These are phyloP conservation scores for Slavum lentiscoides DNA, from an alignment of 2,888 invertebrate species.

Conservation along the genomic window DNA sequence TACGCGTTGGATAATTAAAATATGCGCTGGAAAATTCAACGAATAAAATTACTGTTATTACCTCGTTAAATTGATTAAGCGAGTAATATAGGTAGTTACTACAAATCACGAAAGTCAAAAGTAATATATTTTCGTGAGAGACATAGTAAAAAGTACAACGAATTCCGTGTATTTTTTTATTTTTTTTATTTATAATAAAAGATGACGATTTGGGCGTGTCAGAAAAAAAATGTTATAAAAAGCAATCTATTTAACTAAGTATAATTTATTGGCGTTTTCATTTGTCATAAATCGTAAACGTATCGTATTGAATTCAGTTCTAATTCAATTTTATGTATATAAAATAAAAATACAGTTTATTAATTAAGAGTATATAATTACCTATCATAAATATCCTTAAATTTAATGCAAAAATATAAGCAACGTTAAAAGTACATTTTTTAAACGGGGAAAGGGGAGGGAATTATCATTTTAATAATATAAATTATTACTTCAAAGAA, in stretches of 20 bases:
- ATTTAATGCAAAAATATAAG: not conserved
- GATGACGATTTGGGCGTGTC: not conserved
- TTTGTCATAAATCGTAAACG: not conserved
- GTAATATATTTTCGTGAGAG: not conserved
- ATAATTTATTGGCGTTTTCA: not conserved
- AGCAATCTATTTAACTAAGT: not conserved
- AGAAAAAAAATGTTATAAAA: not conserved
- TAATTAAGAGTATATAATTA: not conserved
- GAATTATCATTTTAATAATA: conserved; percentile 10
- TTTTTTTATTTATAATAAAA: not conserved
- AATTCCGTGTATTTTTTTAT: not conserved
- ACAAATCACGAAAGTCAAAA: not conserved
- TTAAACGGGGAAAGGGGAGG: not conserved
- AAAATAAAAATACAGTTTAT: not conserved
- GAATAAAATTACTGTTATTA: too few species aligned
- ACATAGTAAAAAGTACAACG: not conserved
- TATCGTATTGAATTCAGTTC: not conserved
- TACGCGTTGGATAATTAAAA: too few species aligned
- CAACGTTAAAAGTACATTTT: not conserved
- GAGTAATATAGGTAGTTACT: not conserved
- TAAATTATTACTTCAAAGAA: not conserved
- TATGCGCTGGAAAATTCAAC: too few species aligned
- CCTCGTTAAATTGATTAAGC: too few species aligned
- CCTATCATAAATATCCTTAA: not conserved
- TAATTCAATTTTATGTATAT: not conserved